A percentile compares a stretch with the other conserved stretches of the same genome.
phyloP scores from a whole-genome alignment of 2,797 vertebrate species.

The Australoheros facetus region DNA sequence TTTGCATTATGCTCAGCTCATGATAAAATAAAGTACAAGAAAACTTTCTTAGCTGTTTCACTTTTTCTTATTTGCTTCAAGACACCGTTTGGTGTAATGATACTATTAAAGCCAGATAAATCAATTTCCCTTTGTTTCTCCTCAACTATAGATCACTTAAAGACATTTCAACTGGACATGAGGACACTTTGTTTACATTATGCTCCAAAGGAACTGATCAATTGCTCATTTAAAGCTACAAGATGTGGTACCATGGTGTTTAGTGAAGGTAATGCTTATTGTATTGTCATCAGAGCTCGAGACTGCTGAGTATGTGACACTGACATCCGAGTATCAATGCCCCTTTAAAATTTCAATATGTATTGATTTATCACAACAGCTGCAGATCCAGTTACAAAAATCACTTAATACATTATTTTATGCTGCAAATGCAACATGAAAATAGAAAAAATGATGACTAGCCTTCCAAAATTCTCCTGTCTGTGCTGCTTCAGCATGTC shows the following conservation, averaged over 20 bases:
- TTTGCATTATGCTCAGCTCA: conserved; percentile 80
- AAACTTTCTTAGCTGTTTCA: conserved; percentile 67
- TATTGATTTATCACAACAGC: conserved; percentile 23
- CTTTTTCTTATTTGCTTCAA: conserved; percentile 55
- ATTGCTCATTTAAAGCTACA: conserved; percentile 53
- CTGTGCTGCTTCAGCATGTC: neutral
- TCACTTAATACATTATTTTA: neutral
- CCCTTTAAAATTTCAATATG: conserved; percentile 13
- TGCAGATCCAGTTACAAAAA: conserved; percentile 25
- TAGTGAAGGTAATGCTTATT: conserved; percentile 24
- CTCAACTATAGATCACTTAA: conserved; percentile 46
- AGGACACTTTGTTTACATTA: conserved; percentile 45
- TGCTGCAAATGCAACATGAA: conserved; percentile 6
- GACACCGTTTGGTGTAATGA: conserved; percentile 44
- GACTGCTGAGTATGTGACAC: neutral
- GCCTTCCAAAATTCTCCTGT: neutral
- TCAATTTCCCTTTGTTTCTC: conserved; percentile 45
- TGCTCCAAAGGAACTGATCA: conserved; percentile 54
- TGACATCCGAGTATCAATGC: conserved; percentile 30
- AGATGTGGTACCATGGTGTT: conserved; percentile 23
- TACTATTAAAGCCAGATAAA: conserved; percentile 47
- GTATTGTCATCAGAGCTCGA: conserved; percentile 24
- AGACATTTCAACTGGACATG: conserved; percentile 45
- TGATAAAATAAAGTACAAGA: conserved; percentile 68
- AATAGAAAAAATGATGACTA: conserved; percentile 14